These are phyloP conservation scores for Bombus affinis DNA, from an alignment of 1,140 invertebrate species.

Conservation along the genomic window DNA sequence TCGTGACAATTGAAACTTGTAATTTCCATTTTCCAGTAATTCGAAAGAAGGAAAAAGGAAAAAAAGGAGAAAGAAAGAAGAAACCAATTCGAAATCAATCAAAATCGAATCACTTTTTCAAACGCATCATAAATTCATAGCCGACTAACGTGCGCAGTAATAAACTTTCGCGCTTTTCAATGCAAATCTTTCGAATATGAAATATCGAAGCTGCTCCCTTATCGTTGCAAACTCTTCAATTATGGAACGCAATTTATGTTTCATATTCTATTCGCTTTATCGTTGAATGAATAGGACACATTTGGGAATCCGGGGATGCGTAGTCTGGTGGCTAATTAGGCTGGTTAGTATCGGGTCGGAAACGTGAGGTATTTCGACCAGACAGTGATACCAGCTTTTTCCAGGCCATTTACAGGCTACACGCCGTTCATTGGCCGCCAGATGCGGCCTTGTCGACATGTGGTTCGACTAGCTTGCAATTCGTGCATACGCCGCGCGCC, in stretches of 20 bases:
- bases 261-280: not conserved
- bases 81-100: too few species aligned
- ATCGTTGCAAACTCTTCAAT: not conserved
- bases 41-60: too few species aligned
- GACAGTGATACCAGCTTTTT: not conserved
- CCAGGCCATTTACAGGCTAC: not conserved
- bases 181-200: too few species aligned
- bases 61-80: too few species aligned
- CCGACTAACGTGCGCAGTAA: too few species aligned
- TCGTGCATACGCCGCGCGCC: slow-evolving; percentile 25
- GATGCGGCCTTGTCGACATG: slow-evolving; percentile 29
- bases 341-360: not conserved
- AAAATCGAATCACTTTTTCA: too few species aligned
- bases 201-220: too few species aligned
- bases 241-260: not conserved
- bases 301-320: not conserved
- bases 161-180: too few species aligned
- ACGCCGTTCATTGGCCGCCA: slow-evolving; percentile 11
- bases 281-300: not conserved
- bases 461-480: slow-evolving; percentile 11
- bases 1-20: too few species aligned
- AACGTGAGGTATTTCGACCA: not conserved
- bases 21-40: too few species aligned
- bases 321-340: not conserved
- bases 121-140: too few species aligned